Conservation (phyloP, 2,797 vertebrate genomes). For the Falco peregrinus region DNA sequence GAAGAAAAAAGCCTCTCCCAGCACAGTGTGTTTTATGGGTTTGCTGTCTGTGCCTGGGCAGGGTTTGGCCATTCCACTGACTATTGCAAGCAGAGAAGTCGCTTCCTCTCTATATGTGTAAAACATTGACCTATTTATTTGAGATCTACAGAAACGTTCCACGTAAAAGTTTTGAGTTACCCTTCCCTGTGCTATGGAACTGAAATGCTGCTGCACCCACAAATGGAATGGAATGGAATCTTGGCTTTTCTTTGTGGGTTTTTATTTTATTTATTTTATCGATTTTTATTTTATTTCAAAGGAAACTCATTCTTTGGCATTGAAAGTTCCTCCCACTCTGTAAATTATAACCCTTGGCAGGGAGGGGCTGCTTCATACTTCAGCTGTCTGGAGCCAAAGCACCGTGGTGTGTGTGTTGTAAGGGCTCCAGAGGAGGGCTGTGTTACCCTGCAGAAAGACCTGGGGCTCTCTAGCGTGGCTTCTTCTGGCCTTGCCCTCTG, state of each 20-base stretch:
- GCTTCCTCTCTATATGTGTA: background rate
- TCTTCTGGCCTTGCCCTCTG: background rate
- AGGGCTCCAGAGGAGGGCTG: background rate
- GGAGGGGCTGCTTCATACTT: background rate
- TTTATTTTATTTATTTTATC: background rate
- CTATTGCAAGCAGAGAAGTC: background rate
- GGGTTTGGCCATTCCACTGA: background rate
- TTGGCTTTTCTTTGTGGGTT: conserved; percentile 20
- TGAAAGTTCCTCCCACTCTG: conserved; percentile 3
- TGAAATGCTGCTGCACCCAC: conserved; percentile 22
- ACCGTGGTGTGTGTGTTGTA: background rate
- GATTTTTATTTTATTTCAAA: conserved; percentile 17
- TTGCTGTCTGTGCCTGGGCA: background rate
- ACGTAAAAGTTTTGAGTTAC: background rate
- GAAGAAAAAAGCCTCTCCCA: background rate
- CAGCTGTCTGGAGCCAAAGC: background rate
- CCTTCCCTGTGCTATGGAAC: background rate
- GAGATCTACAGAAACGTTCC: conserved; percentile 16
- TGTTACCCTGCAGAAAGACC: background rate
- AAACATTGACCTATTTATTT: conserved; percentile 53
- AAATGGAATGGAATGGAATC: conserved; percentile 13
- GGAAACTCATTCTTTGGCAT: conserved; percentile 23
- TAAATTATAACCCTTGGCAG: conserved; percentile 41
- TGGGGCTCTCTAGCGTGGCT: background rate
- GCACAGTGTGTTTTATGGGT: background rate